Evolutionary conservation across 2,113 vertebrate genomes (phyloP).

Genomic region (Macroglossus sobrinus): DNA sequence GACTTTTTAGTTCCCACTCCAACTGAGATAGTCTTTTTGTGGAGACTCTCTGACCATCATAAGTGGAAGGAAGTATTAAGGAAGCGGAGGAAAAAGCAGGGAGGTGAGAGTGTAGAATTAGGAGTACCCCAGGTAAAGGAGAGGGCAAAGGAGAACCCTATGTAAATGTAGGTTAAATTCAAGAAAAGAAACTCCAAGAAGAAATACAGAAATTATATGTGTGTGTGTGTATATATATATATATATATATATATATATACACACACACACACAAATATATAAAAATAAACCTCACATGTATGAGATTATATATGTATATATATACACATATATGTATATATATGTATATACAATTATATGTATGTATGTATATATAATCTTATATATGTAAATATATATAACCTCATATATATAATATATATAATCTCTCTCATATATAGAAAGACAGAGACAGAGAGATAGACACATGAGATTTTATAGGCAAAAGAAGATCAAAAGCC

Average conservation of each 20-base stretch:
- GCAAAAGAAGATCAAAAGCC: neutral
- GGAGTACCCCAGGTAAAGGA: no score
- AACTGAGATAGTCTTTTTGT: neutral
- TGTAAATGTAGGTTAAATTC: neutral
- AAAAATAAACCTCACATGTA: no score
- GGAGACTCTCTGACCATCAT: neutral
- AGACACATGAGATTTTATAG: neutral
- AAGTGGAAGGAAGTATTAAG: neutral
- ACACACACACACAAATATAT: no score
- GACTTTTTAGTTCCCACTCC: neutral
- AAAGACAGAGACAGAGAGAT: neutral
- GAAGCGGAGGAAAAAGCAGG: neutral
- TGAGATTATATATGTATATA: no score
- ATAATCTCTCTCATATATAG: no score
- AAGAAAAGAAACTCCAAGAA: neutral
- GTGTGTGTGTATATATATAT: no score
- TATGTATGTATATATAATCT: no score
- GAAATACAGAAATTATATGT: neutral
- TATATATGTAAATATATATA: no score
- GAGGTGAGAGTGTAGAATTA: neutral
- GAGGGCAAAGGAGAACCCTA: neutral
- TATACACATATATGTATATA: no score
- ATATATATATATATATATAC: no score
- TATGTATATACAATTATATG: no score
- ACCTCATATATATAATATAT: no score